Evolutionary conservation across 2,797 vertebrate genomes (phyloP), one percentile per base, ranked within the genome.

Genomic region (Sebastes taczanowskii): DNA sequence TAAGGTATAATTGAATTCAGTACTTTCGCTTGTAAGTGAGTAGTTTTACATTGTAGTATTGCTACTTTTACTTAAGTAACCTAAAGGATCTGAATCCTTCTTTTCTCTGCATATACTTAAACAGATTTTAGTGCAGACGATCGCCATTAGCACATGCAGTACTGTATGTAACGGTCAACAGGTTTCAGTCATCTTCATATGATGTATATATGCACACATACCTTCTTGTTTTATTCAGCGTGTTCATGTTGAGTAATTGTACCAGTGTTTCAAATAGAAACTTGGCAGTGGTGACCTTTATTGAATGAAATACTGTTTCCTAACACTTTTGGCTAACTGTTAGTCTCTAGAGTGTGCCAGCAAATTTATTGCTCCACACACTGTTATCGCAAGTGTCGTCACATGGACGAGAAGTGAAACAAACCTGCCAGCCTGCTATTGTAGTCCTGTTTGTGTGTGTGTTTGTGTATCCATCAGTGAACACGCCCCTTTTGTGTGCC

Each of bases 361-460:
- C 16, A 78, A 10, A 53, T 75, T 60, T 82, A 86, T 93, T 92
- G 89, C 91, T 83, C 74, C 92, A 92, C 78, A 77, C 53, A 71
- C 65, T 52, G 72, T 87, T 91, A 86, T 87, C 68, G 3, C 58
- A 78, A 49, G 52, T 74, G 60, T 38, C 25, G 58, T 80, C 74
- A 85, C 74, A 64, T 20, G 46, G 61, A 61, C 25, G 11, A 71
- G 70, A 74, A 89, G 60, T 84, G 74, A 86, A 88, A 82, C 71
- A 74, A 80, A 84, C 58, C 76, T 71, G 59, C 30, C 78, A 68
- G 30, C 52, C 53, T 71, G 42, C 80, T 52, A 78, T 87, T 91
- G 82, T 83, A 60, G 74, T 67, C 56, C 7, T 72, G 22, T 71
- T 22, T 52, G 35, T 62, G 34, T 84, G 66, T 63, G 16, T 32